Conservation (phyloP, 1,140 invertebrate species). For the Drosophila trapezifrons region DNA sequence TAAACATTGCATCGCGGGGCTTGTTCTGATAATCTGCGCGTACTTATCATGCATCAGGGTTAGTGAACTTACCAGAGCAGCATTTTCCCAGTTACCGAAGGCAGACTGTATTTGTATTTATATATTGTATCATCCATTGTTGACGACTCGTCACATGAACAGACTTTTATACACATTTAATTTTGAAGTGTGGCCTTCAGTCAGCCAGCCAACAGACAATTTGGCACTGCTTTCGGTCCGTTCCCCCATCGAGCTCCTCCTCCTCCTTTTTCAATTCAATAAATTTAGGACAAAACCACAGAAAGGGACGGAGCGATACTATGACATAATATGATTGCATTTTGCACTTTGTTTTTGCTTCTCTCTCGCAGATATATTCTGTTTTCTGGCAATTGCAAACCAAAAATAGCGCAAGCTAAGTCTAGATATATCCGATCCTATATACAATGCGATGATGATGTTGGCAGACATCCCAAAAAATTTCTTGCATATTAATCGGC, state of each 20-base stretch:
- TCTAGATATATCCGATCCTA: conserved; percentile 28
- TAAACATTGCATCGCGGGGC: conserved; percentile 3
- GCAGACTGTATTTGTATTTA: conserved; percentile 12
- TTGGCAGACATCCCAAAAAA: conserved; percentile 65
- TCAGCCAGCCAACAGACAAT: conserved; percentile 21
- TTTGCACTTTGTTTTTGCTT: conserved; percentile 31
- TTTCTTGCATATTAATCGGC: conserved; percentile 50
- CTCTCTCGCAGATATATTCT: not conserved
- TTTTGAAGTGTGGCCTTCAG: conserved; percentile 9
- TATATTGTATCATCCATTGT: conserved; percentile 9
- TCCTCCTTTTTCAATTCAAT: not conserved
- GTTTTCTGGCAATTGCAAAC: conserved; percentile 24
- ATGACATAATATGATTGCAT: conserved; percentile 53
- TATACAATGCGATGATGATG: conserved; percentile 21
- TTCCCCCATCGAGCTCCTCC: not conserved
- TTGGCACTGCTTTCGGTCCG: conserved; percentile 3
- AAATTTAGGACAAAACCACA: conserved; percentile 27
- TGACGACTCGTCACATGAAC: conserved; percentile 16
- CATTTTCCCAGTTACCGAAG: not conserved
- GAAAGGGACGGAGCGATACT: not conserved
- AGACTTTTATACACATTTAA: conserved; percentile 20
- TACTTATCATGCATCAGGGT: not conserved
- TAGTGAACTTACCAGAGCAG: not conserved
- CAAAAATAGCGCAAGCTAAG: conserved; percentile 53
- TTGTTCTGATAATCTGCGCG: not conserved